phyloP scores from a whole-genome alignment of 2,797 vertebrate genomes.

The Australoheros facetus region DNA sequence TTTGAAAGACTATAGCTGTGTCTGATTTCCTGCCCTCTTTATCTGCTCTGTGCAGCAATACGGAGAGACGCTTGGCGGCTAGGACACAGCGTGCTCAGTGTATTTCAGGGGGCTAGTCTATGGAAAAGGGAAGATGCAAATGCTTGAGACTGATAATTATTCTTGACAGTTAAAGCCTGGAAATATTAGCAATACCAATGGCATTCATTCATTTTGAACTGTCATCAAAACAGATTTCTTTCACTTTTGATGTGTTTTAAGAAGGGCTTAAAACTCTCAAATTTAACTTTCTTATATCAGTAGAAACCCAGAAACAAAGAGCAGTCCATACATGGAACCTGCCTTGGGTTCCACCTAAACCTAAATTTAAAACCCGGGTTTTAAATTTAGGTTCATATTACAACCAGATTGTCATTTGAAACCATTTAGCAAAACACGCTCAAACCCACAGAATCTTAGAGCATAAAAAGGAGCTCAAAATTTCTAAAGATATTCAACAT shows the following conservation, averaged over 20 bases:
- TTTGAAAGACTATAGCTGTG: neutral
- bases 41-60: too few species aligned
- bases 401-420: neutral
- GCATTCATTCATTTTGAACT: too few species aligned
- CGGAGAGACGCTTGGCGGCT: too few species aligned
- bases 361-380: too few species aligned
- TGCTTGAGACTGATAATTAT: neutral
- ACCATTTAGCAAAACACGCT: too few species aligned
- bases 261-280: neutral
- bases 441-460: too few species aligned
- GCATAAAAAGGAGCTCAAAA: neutral
- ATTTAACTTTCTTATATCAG: neutral
- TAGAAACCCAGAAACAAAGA: neutral
- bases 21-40: neutral
- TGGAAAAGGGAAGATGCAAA: neutral
- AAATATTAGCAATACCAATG: too few species aligned
- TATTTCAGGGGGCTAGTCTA: neutral
- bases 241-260: neutral
- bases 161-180: neutral
- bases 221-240: neutral
- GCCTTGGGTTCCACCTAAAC: too few species aligned
- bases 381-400: neutral
- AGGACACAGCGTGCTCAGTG: neutral
- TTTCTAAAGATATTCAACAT: neutral
- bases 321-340: neutral